Evolutionary conservation across 2,888 invertebrate species (phyloP).

Genomic region (Saturnia pavonia): DNA sequence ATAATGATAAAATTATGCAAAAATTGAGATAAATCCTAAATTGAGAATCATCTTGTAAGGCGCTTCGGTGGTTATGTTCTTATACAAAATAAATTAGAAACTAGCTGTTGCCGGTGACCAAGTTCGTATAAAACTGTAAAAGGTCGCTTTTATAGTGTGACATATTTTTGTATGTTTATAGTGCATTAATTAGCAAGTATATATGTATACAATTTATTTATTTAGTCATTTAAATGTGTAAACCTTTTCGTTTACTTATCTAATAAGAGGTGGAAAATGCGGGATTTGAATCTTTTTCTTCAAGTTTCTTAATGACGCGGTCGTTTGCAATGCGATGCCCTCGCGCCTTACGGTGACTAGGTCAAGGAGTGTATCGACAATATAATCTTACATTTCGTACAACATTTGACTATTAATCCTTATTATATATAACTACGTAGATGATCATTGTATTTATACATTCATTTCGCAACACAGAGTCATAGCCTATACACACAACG

Average conservation of each 20-base stretch:
- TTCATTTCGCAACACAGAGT: neutral
- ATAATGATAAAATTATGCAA: neutral
- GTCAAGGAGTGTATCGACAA: neutral
- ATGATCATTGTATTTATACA: neutral
- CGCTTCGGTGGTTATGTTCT: neutral
- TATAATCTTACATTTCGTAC: constrained; percentile 6
- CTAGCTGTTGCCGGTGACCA: too few species aligned
- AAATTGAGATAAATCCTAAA: neutral
- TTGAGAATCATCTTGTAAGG: neutral
- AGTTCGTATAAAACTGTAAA: neutral
- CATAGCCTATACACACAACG: neutral
- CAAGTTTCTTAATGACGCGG: too few species aligned
- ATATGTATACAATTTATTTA: too few species aligned
- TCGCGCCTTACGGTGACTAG: neutral
- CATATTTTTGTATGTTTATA: neutral
- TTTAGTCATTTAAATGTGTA: too few species aligned
- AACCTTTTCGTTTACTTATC: too few species aligned
- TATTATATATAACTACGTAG: constrained; percentile 2
- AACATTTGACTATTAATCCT: constrained; percentile 5
- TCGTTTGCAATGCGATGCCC: neutral
- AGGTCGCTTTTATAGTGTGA: neutral
- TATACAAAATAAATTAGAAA: neutral
- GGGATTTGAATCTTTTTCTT: too few species aligned
- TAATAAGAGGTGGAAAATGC: too few species aligned
- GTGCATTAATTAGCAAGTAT: neutral